Conservation (phyloP, 2,113 vertebrate species). For the Leptodactylus fuscus region DNA sequence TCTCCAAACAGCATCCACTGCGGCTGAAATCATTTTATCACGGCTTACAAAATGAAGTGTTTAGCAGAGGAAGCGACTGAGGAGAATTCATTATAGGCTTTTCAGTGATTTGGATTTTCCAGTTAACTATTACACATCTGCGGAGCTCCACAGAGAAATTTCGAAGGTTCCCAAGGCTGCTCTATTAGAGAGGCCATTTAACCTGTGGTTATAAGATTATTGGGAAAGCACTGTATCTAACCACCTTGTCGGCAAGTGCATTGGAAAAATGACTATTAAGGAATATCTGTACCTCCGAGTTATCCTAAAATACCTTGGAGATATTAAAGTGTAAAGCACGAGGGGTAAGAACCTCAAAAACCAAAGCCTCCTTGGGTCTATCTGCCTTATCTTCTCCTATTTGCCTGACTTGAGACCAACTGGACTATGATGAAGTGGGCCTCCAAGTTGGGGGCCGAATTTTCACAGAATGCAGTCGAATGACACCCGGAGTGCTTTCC, state of each 20-base stretch:
- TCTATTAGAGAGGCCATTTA: not conserved
- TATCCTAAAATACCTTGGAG: too few relatives aligned
- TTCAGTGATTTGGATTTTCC: constrained; percentile 25
- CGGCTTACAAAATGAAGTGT: constrained; percentile 56
- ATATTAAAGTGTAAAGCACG: too few relatives aligned
- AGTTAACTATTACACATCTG: constrained; percentile 21
- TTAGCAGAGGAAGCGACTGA: constrained; percentile 52
- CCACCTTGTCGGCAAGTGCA: too few relatives aligned
- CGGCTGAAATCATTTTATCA: constrained; percentile 57
- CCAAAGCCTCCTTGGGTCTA: too few relatives aligned
- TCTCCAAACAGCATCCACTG: constrained; percentile 38
- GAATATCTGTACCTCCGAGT: too few relatives aligned
- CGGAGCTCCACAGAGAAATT: not conserved
- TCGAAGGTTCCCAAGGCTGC: not conserved
- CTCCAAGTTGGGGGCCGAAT: too few relatives aligned
- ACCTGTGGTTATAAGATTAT: not conserved
- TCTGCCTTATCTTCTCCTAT: too few relatives aligned
- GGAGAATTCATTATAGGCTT: constrained; percentile 48
- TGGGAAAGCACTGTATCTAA: not conserved
- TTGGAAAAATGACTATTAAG: not conserved
- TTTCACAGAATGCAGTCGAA: too few relatives aligned
- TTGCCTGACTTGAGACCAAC: too few relatives aligned
- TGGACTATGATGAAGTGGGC: too few relatives aligned
- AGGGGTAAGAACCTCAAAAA: too few relatives aligned
- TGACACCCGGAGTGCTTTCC: too few relatives aligned